Evolutionary conservation across 2,797 vertebrate genomes (phyloP).

Genomic region (Melanotaenia boesemani): DNA sequence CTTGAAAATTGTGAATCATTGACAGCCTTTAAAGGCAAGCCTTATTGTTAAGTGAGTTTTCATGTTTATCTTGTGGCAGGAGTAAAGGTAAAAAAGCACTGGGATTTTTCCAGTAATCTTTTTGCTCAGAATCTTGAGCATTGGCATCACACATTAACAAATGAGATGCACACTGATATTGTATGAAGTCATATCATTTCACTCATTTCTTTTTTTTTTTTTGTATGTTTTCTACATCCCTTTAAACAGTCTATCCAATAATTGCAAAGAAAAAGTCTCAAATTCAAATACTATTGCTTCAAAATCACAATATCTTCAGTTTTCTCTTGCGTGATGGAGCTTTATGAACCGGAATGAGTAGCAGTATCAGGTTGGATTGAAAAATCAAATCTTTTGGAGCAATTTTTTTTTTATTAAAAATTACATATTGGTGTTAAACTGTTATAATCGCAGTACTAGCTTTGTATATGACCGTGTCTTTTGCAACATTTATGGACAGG

Average conservation of each 20-base stretch:
- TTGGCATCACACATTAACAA: neutral
- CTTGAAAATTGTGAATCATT: conserved; percentile 54
- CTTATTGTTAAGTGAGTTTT: conserved; percentile 16
- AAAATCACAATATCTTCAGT: neutral
- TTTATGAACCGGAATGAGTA: too few species aligned
- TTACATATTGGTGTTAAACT: too few species aligned
- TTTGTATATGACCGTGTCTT: neutral
- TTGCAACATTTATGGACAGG: neutral
- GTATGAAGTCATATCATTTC: neutral
- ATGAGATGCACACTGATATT: neutral
- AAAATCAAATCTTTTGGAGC: too few species aligned
- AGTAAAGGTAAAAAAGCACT: conserved; percentile 29
- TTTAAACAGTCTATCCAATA: neutral
- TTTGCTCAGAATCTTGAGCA: conserved; percentile 11
- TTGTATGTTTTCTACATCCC: neutral
- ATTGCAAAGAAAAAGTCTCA: neutral
- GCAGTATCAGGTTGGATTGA: too few species aligned
- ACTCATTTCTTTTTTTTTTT: too few species aligned
- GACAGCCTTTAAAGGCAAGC: conserved; percentile 31
- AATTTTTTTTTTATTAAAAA: too few species aligned
- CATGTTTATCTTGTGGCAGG: neutral
- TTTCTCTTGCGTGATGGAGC: too few species aligned
- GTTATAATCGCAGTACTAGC: too few species aligned
- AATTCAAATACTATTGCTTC: neutral
- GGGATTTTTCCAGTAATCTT: conserved; percentile 1